Percentiles rank a stretch among this genome's conserved stretches.
These are phyloP conservation scores for Bovichtus diacanthus DNA, from an alignment of 2,797 vertebrate species.

Conservation along the genomic window DNA sequence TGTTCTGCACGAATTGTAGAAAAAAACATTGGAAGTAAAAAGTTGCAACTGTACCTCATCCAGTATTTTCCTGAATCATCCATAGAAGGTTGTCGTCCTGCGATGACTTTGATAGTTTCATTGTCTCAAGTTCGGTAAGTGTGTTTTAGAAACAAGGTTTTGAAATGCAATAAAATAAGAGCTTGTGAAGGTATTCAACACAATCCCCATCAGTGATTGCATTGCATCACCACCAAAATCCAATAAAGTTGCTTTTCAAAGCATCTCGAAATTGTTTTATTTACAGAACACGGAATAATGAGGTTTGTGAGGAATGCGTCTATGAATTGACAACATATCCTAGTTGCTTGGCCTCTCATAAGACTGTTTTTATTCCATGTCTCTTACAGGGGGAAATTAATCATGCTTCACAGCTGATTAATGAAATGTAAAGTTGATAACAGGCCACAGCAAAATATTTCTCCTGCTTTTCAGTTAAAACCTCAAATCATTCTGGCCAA, in stretches of 20 bases:
- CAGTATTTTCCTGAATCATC: background rate
- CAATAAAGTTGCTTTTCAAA: slow-evolving; percentile 11
- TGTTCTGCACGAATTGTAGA: too few relatives aligned
- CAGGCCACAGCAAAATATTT: slow-evolving; percentile 28
- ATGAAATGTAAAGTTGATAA: slow-evolving; percentile 38
- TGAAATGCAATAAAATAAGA: background rate
- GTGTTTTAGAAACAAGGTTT: background rate
- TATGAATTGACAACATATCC: background rate
- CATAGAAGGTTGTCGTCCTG: background rate
- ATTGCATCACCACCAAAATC: background rate
- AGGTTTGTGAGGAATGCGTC: slow-evolving; percentile 4
- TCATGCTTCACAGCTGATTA: slow-evolving; percentile 36
- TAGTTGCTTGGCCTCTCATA: background rate
- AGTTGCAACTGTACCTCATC: background rate
- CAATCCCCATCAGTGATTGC: background rate
- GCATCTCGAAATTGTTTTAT: slow-evolving; percentile 5
- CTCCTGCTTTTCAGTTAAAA: slow-evolving; percentile 35
- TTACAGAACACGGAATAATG: slow-evolving; percentile 5
- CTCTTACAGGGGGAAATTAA: slow-evolving; percentile 4
- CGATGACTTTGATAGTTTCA: background rate
- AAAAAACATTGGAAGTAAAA: too few relatives aligned
- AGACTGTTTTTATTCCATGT: background rate
- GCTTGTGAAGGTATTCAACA: slow-evolving; percentile 3
- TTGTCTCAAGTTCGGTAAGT: background rate
- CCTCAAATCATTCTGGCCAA: slow-evolving; percentile 32